Evolutionary conservation across 2,113 vertebrate genomes (phyloP).

Genomic region (Acrocephalus arundinaceus): DNA sequence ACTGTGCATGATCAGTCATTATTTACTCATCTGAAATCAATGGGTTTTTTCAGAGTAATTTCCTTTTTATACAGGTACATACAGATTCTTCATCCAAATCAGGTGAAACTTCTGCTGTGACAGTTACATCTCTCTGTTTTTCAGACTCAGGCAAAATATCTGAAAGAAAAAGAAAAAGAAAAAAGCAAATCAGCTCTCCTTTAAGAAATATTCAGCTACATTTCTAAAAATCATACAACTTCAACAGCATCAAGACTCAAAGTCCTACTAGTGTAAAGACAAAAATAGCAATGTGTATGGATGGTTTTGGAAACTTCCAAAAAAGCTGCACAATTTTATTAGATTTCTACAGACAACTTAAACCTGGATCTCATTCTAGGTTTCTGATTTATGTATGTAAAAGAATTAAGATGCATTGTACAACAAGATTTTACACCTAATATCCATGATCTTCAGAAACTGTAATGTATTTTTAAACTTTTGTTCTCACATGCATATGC

Average conservation of each 20-base stretch:
- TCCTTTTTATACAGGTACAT: slow-evolving; percentile 42
- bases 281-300: not conserved
- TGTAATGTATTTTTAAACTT: not conserved
- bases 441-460: not conserved
- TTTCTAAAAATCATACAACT: not conserved
- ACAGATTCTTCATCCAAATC: slow-evolving; percentile 85
- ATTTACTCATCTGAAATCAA: not conserved
- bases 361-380: not conserved
- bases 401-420: not conserved
- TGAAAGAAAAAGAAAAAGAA: slow-evolving; percentile 54
- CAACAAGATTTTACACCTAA: not conserved
- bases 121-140: slow-evolving; percentile 76
- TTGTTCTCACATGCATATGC: not conserved
- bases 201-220: not conserved
- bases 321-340: not conserved
- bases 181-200: not conserved
- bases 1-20: not conserved
- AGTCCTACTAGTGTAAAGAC: not conserved
- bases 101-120: slow-evolving; percentile 78
- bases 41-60: not conserved
- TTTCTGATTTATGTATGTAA: not conserved
- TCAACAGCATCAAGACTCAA: not conserved
- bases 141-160: slow-evolving; percentile 83
- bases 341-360: not conserved
- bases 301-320: not conserved